Evolutionary conservation across 2,797 vertebrate genomes (phyloP), one percentile per base, ranked within the genome.

Genomic region (Thunnus albacares): DNA sequence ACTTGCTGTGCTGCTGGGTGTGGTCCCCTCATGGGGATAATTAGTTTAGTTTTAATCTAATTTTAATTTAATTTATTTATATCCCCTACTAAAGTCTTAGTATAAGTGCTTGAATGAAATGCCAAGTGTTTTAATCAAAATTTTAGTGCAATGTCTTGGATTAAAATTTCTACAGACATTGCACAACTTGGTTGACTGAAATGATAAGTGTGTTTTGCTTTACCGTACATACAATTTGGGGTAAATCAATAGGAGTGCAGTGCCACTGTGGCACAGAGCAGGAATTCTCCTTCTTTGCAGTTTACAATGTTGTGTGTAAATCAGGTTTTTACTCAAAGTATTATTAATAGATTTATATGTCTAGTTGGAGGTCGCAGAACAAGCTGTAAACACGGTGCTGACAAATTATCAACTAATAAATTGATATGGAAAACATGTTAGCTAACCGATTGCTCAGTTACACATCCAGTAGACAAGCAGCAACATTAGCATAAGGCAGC

Each of bases 1-100:
- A 67, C 66, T 47, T 49, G 69, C 62, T 77, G 52, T 71, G 66
- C 59, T 56, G 43, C 71, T 56, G 71, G 68, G 63, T 67, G 70
- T 43, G 68, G 15, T 67, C 3, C n/a, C 22, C 24, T 43, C 24
- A 53, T 30, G 30, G 15, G 20, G 49, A 51, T 51, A 18, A 28
- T 52, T 45, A 17, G 18, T 71, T 64, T 28, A 61, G 35, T 66
- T 65, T n/a, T 15, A 47, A 38, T 38, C 35, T 38, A 38, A 1
- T 38, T 38, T 47, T 6, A 5, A 17, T 71, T 69, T 24, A 66
- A 28, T 67, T 70, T 18, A 35, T n/a, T 43, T 26, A 61, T 22
- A 77, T 38, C 56, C 15, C 15, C 45, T 20, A 56, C 22, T 55
- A 61, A 33, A 2, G 10, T 64, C 59, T 49, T 17, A 7, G 6